Percentiles rank a stretch among this genome's conserved stretches.
Evolutionary conservation across 2,888 invertebrate species (phyloP).

Genomic region (Tinea semifulvella): DNA sequence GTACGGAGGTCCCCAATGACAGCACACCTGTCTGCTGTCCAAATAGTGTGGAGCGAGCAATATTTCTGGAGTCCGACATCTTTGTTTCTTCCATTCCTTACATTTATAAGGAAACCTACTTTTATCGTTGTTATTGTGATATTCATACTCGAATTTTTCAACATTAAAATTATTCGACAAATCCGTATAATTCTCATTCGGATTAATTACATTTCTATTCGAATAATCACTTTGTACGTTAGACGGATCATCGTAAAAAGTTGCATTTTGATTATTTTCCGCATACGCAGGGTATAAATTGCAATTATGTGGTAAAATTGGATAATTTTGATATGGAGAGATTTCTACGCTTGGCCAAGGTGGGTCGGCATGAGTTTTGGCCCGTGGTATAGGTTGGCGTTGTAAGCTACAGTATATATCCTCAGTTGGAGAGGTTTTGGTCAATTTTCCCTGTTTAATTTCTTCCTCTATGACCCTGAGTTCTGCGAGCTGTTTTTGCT

Average conservation of each 20-base stretch:
- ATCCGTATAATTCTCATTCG: not conserved
- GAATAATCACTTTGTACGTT: conserved; percentile 32
- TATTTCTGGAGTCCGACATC: conserved; percentile 81
- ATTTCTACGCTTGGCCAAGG: conserved; percentile 59
- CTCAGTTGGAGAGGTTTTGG: conserved; percentile 62
- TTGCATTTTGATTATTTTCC: conserved; percentile 37
- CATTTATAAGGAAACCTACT: conserved; percentile 63
- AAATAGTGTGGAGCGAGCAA: conserved; percentile 79
- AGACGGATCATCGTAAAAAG: conserved; percentile 34
- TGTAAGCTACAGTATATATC: conserved; percentile 63
- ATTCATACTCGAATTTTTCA: not conserved
- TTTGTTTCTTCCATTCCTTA: conserved; percentile 52
- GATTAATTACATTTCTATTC: not conserved
- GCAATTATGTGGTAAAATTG: conserved; percentile 43
- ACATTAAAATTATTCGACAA: not conserved
- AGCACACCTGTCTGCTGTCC: conserved; percentile 53
- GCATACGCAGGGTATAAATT: conserved; percentile 50
- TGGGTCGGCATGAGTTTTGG: conserved; percentile 72
- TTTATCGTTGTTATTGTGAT: conserved; percentile 27
- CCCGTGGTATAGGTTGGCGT: conserved; percentile 74
- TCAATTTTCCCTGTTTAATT: conserved; percentile 84
- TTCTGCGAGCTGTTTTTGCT: conserved; percentile 86
- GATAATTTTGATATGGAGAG: conserved; percentile 57
- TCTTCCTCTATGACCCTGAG: conserved; percentile 82
- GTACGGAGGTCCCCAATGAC: conserved; percentile 56